phyloP scores from a whole-genome alignment of 2,888 invertebrate genomes.

The Alentia gelatinosa region DNA sequence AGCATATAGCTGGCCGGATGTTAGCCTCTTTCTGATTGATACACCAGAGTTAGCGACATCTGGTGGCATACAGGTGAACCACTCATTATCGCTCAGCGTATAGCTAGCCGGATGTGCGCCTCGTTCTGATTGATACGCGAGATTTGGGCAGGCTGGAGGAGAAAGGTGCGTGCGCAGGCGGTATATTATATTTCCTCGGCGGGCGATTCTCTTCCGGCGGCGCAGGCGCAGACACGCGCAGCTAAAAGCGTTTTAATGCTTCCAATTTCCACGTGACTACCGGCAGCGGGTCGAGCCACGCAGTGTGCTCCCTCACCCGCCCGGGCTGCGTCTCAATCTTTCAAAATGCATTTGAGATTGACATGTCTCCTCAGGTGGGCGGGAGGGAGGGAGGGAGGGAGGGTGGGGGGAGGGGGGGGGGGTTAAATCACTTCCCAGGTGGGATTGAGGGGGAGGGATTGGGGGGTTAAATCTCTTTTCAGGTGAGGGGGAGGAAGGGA shows the following conservation, averaged over 20 bases:
- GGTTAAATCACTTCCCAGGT: too few relatives aligned
- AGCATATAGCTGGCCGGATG: too few relatives aligned
- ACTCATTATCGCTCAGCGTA: too few relatives aligned
- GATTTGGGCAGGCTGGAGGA: too few relatives aligned
- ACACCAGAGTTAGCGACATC: too few relatives aligned
- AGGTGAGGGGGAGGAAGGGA: too few relatives aligned
- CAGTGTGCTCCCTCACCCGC: background rate
- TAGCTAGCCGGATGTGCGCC: too few relatives aligned
- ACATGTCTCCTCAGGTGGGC: background rate
- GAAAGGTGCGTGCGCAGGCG: background rate
- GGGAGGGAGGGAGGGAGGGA: background rate
- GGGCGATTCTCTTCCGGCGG: background rate
- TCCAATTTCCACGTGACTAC: background rate
- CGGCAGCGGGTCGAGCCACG: background rate
- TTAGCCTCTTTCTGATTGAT: too few relatives aligned
- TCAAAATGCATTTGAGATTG: background rate
- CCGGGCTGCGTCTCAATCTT: background rate
- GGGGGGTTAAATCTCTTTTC: background rate
- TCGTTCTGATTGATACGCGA: too few relatives aligned
- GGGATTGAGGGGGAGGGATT: too few relatives aligned
- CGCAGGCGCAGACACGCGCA: background rate
- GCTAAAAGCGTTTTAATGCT: background rate
- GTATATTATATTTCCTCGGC: background rate
- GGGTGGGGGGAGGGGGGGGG: too few relatives aligned
- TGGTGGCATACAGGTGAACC: too few relatives aligned